Conservation (phyloP, 2,113 vertebrate genomes). For the Henicopernis longicauda region DNA sequence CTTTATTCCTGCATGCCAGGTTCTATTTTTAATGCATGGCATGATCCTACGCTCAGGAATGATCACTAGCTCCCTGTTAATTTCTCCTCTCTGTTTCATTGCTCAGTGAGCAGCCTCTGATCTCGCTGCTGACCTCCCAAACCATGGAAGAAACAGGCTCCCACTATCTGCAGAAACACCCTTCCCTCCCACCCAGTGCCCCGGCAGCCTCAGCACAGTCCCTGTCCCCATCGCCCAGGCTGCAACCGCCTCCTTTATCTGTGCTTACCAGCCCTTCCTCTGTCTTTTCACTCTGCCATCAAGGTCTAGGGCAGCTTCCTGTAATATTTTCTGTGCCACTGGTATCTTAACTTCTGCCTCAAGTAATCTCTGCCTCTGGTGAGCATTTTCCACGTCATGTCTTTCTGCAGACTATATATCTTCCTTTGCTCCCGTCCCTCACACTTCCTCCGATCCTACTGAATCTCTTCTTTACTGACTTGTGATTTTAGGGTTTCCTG, state of each 20-base stretch:
- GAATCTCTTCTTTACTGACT: not conserved
- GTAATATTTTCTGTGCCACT: not conserved
- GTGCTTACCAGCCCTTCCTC: slow-evolving; percentile 60
- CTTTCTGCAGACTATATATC: not conserved
- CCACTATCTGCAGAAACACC: not conserved
- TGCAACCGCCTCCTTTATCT: slow-evolving; percentile 50
- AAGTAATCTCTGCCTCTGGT: slow-evolving; percentile 21
- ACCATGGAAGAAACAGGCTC: not conserved
- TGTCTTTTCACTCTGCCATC: slow-evolving; percentile 6
- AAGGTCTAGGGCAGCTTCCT: slow-evolving; percentile 58
- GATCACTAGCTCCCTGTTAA: not conserved
- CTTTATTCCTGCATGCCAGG: not conserved
- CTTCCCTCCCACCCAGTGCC: not conserved
- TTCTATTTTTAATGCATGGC: not conserved
- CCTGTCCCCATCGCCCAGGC: not conserved
- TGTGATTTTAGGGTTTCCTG: slow-evolving; percentile 53
- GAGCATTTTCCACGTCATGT: slow-evolving; percentile 14
- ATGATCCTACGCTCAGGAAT: not conserved
- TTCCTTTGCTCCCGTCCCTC: not conserved
- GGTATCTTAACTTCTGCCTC: slow-evolving; percentile 20
- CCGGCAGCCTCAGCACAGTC: not conserved
- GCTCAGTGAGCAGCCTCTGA: not conserved
- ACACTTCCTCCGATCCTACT: not conserved
- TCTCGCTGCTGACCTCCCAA: not conserved
- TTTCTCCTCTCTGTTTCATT: not conserved